Percentiles rank a stretch among this genome's conserved stretches.
These are phyloP conservation scores for Gryllus longicercus DNA, from an alignment of 2,888 invertebrate genomes.

Conservation along the genomic window DNA sequence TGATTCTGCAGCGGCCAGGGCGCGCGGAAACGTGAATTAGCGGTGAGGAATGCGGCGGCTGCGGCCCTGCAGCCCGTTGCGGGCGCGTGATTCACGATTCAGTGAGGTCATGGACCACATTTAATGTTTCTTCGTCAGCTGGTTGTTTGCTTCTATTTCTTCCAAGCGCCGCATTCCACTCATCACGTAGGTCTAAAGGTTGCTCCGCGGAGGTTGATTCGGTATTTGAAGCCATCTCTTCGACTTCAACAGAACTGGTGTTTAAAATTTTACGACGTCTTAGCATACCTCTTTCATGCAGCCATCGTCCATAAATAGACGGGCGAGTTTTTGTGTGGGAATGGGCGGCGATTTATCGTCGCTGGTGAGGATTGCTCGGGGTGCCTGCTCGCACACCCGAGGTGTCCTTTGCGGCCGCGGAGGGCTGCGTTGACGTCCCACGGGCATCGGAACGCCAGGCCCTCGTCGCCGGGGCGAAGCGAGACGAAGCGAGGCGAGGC, in stretches of 20 bases:
- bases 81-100: background rate
- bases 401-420: too few species aligned
- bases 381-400: too few species aligned
- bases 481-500: too few species aligned
- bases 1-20: background rate
- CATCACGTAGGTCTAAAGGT: background rate
- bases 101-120: conserved; percentile 17
- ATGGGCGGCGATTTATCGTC: too few species aligned
- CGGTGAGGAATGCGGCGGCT: background rate
- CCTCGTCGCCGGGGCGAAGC: too few species aligned
- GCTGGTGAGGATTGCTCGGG: too few species aligned
- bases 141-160: background rate
- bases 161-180: background rate
- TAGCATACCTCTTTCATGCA: background rate
- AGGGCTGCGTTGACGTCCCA: too few species aligned
- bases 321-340: too few species aligned
- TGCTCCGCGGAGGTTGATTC: background rate
- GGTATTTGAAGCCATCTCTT: background rate
- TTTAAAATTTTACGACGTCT: background rate
- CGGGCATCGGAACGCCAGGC: too few species aligned
- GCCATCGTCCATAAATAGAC: too few species aligned
- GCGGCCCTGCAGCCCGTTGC: background rate
- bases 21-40: background rate
- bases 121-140: conserved; percentile 10
- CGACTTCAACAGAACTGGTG: background rate